Evolutionary conservation across 2,888 invertebrate species (phyloP).

Genomic region (Pheosia tremula): DNA sequence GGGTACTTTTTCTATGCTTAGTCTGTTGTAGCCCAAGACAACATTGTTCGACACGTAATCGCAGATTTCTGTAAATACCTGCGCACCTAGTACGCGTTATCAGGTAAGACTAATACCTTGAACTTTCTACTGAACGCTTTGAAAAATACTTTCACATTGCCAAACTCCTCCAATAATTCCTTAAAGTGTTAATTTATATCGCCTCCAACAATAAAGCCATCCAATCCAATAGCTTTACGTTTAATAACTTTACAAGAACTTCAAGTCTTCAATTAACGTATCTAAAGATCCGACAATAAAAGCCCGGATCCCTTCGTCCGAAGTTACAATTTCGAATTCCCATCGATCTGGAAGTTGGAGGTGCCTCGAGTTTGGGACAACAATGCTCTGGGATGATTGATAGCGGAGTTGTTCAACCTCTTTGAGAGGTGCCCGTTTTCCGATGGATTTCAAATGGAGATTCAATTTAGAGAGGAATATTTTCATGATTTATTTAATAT

Average conservation of each 20-base stretch:
- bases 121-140: too few species aligned
- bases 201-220: conserved; percentile 5
- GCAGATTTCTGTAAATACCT: not conserved
- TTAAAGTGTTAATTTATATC: conserved; percentile 6
- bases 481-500: not conserved
- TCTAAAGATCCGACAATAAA: conserved; percentile 36
- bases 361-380: conserved; percentile 31
- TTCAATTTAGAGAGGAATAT: not conserved
- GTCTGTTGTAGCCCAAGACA: too few species aligned
- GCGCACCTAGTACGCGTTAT: not conserved
- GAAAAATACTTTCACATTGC: not conserved
- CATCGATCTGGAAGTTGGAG: conserved; percentile 30
- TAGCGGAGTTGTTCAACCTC: conserved; percentile 17
- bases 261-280: conserved; percentile 34
- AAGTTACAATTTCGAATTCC: conserved; percentile 32
- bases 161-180: not conserved
- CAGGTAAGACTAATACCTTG: too few species aligned
- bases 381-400: conserved; percentile 37
- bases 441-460: conserved; percentile 1
- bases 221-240: conserved; percentile 6
- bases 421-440: not conserved
- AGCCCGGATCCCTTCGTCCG: conserved; percentile 17
- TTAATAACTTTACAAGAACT: conserved; percentile 21
- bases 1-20: too few species aligned
- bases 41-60: not conserved